Conservation (phyloP, 2,113 vertebrate genomes). For the Gasterosteus nipponicus region DNA sequence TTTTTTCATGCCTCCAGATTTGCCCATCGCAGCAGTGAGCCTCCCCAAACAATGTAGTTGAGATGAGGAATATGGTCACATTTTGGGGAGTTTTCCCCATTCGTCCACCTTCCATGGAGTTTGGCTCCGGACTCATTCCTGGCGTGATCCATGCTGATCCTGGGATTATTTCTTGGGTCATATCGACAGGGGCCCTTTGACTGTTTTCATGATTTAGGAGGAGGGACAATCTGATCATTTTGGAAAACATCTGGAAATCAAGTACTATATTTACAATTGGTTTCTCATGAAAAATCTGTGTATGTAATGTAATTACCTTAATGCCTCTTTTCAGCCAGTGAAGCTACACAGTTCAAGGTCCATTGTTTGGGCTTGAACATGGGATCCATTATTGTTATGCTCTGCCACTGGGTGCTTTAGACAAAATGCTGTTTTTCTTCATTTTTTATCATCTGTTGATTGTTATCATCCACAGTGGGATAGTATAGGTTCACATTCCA, state of each 20-base stretch:
- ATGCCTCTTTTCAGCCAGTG: background rate
- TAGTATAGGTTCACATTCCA: background rate
- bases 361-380: background rate
- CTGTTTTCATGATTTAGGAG: conserved; percentile 22
- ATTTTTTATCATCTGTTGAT: background rate
- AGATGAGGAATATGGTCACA: conserved; percentile 58
- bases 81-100: conserved; percentile 42
- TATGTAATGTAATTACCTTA: conserved; percentile 20
- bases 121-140: conserved; percentile 44
- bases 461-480: background rate
- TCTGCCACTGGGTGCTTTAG: background rate
- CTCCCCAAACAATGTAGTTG: conserved; percentile 59
- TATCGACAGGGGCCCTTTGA: conserved; percentile 21
- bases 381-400: background rate
- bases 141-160: conserved; percentile 48
- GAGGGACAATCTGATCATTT: conserved; percentile 32
- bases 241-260: conserved; percentile 39
- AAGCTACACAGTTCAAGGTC: background rate
- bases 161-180: conserved; percentile 50
- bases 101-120: conserved; percentile 61
- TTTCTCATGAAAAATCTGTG: conserved; percentile 30
- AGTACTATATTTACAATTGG: conserved; percentile 27
- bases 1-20: conserved; percentile 50
- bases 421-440: background rate
- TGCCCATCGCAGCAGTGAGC: conserved; percentile 49